Conservation (phyloP, 2,797 vertebrate species). For the Octomys mimax region DNA sequence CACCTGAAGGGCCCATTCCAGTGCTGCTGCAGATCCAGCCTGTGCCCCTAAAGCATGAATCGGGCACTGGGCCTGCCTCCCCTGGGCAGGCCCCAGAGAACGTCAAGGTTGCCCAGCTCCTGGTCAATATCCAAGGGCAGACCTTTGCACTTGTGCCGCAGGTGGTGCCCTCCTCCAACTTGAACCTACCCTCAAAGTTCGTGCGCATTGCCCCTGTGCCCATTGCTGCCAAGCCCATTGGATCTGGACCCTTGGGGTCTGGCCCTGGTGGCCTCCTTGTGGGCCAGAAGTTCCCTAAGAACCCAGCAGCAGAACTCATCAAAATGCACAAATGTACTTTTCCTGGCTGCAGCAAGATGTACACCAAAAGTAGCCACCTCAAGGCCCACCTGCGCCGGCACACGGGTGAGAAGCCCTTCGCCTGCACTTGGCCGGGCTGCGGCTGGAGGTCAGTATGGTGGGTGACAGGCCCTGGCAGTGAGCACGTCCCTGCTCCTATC, state of each 20-base stretch:
- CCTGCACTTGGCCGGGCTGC: constrained; percentile 97
- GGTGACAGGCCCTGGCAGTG: background rate
- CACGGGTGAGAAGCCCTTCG: constrained; percentile 98
- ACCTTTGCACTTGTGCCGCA: constrained; percentile 97
- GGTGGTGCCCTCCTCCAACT: constrained; percentile 92
- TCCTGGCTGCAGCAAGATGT: constrained; percentile 98
- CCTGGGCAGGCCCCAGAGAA: constrained; percentile 90
- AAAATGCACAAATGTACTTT: constrained; percentile 99
- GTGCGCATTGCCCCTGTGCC: constrained; percentile 97
- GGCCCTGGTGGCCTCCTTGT: constrained; percentile 91
- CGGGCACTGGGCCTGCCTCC: constrained; percentile 85
- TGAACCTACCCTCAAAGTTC: constrained; percentile 94
- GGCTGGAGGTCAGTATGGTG: constrained; percentile 96
- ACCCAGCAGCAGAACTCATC: constrained; percentile 96
- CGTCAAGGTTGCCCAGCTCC: constrained; percentile 95
- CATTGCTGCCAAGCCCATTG: constrained; percentile 95
- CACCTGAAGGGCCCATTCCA: constrained; percentile 91
- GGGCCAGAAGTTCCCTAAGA: constrained; percentile 97
- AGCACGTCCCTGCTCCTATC: background rate
- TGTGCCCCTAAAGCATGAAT: constrained; percentile 95
- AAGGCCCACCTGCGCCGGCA: constrained; percentile 98
- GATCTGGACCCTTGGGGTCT: constrained; percentile 90
- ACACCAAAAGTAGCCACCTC: constrained; percentile 98
- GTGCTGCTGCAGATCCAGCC: constrained; percentile 96
- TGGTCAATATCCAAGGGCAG: constrained; percentile 98